A percentile compares a stretch with the other conserved stretches of the same genome.
phyloP scores from a whole-genome alignment of 2,888 invertebrate species.

The Pollenia griseotomentosa region DNA sequence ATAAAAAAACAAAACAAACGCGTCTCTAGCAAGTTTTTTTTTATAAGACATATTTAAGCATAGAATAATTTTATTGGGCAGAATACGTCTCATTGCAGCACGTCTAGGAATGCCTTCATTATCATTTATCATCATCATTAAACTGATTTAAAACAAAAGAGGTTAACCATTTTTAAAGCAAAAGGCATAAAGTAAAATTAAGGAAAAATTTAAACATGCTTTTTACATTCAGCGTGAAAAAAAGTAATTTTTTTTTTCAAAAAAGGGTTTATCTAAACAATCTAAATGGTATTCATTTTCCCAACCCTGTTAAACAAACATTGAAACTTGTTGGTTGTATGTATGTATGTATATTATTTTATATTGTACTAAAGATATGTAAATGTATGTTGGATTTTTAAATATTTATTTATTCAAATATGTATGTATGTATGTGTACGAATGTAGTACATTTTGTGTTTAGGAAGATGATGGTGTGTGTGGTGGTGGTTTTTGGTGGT shows the following conservation, averaged over 20 bases:
- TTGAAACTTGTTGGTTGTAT: not conserved
- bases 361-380: not conserved
- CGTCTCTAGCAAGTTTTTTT: too few species aligned
- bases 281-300: not conserved
- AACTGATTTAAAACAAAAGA: too few species aligned
- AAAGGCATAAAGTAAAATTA: too few species aligned
- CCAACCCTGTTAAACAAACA: conserved; percentile 10
- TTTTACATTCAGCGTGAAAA: too few species aligned
- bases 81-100: too few species aligned
- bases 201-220: too few species aligned
- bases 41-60: too few species aligned
- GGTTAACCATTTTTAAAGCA: too few species aligned
- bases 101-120: too few species aligned
- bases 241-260: not conserved
- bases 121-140: too few species aligned
- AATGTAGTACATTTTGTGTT: not conserved
- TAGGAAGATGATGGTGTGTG: not conserved
- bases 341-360: not conserved
- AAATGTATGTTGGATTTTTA: conserved; percentile 39
- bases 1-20: too few species aligned
- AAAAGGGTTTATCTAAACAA: not conserved
- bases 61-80: too few species aligned
- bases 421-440: not conserved
- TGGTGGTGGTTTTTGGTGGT: conserved; percentile 11
- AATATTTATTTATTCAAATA: conserved; percentile 47